Evolutionary conservation across 2,888 invertebrate genomes (phyloP).

Genomic region (Synanthedon vespiformis): DNA sequence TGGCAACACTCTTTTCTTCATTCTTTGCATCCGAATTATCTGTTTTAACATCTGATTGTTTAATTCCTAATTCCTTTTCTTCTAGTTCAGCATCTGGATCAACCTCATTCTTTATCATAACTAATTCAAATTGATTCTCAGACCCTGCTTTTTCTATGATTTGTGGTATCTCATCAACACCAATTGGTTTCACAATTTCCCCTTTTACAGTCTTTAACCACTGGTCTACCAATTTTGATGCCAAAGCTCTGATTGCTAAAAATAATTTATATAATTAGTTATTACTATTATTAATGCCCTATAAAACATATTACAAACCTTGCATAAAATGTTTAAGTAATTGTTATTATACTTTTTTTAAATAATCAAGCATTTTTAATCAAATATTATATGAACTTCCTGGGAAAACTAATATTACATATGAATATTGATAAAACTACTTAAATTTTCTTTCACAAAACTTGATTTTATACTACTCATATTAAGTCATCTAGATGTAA

Average conservation of each 20-base stretch:
- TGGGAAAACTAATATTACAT: not conserved
- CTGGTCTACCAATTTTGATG: slow-evolving; percentile 85
- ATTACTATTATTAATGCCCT: too few relatives aligned
- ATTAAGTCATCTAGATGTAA: too few relatives aligned
- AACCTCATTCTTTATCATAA: slow-evolving; percentile 15
- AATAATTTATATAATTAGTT: not conserved
- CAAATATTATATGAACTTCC: not conserved
- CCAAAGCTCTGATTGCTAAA: slow-evolving; percentile 81
- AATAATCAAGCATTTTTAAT: not conserved
- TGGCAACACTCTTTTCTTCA: slow-evolving; percentile 8
- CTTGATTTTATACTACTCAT: too few relatives aligned
- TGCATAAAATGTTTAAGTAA: not conserved
- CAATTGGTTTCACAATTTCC: slow-evolving; percentile 67
- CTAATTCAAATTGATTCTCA: slow-evolving; percentile 18
- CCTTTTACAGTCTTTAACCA: slow-evolving; percentile 92
- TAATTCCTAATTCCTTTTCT: slow-evolving; percentile 12
- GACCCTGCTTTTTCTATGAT: slow-evolving; percentile 36
- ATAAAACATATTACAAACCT: not conserved
- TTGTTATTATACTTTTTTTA: not conserved
- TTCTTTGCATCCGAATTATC: slow-evolving; percentile 11
- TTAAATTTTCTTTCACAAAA: too few relatives aligned
- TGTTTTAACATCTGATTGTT: slow-evolving; percentile 8
- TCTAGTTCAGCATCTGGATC: slow-evolving; percentile 8
- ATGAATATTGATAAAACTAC: too few relatives aligned
- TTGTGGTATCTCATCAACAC: slow-evolving; percentile 44